Evolutionary conservation across 2,888 invertebrate species (phyloP), one percentile per base, ranked within the genome.

Genomic region (Rhyacophila evoluta): DNA sequence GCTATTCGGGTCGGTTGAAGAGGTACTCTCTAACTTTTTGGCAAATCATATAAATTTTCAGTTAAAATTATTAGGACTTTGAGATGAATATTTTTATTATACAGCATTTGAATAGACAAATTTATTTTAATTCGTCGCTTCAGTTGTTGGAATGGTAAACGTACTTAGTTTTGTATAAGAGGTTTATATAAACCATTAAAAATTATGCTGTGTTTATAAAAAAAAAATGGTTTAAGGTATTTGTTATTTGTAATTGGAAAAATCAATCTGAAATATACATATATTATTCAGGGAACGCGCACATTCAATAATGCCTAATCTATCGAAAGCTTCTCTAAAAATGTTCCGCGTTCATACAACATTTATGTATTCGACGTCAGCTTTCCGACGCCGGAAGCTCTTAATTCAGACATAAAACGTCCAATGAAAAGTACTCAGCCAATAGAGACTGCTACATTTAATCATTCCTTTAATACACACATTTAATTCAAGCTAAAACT

Each of bases 321-420:
- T 55, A 55, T 19, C 19, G 19, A 55, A 55, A 19, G 10, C 55
- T 10, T 19, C 55, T 19, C 55, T 55, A 19, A 55, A 39, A 8
- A 19, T 55, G 15, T 19, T 19, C 19, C 10, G 55, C 19, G 19
- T 55, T 55, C 55, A 55, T 55, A 8, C 55, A 25, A 55, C 19
- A 55, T 55, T 55, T 55, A 55, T 55, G 55, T 25, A 55, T 55
- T 55, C 19, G 55, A 19, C 55, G 55, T 55, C 55, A 55, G 55
- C 19, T 55, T 55, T 55, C 55, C 55, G 55, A 55, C 55, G 55
- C 33, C 73, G 78, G 75, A 75, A 80, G 75, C 70, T 78, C 80
- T 75, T 78, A 78, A 80, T 80, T 78, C 80, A 74, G 72, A 74
- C 75, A 75, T 75, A 80, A 80, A 80, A 78, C 67, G 80, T 41